Evolutionary conservation across 92 coral and sea anemone genomes (phyloP), one percentile per base, ranked within the genome.

Genomic region (Epizoanthus fatuus): DNA sequence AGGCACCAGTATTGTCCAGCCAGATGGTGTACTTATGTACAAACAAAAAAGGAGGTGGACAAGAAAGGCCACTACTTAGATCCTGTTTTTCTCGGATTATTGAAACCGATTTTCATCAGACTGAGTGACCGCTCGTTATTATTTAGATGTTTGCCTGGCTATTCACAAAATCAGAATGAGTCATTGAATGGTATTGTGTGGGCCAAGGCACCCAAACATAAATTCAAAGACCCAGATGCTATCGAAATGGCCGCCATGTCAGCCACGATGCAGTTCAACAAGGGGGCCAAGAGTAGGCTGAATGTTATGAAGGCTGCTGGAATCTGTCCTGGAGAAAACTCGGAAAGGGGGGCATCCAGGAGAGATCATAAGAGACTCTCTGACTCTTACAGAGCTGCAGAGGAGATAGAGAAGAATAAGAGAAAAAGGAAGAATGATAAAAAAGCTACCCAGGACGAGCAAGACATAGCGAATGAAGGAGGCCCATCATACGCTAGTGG

Each of bases 171-270:
- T 49, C 81, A 20, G 53, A 84, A 72, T 39, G 71, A 68, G 67
- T 49, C 65, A 13, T n/a, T 81, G 52, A 81, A 81, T 81, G 77
- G 71, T 39, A 72, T 73, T 52, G 73, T 72, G 16, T 84, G 81
- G 87, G 12, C 81, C 20, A 72, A 84, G 56, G 87, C 87, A 84
- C 77, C 81, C 44, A 81, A 81, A 45, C 52, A 68, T 44, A 76
- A 58, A 55, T 84, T 84, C 75, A 84, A 84, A 84, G 88, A 82
- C 58, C 74, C 88, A 37, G 69, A 84, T 52, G 65, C 81, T n/a
- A 49, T 84, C 42, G 82, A 84, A 74, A 84, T 72, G 81, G 74
- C 88, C 59, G 83, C 72, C 44, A 84, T 84, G 88, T 74, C 88
- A 70, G 83, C 88, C 12, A 58, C 67, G 69, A 52, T 84, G 88